Conservation (phyloP, 2,888 invertebrate genomes). For the Chironomus tentans region DNA sequence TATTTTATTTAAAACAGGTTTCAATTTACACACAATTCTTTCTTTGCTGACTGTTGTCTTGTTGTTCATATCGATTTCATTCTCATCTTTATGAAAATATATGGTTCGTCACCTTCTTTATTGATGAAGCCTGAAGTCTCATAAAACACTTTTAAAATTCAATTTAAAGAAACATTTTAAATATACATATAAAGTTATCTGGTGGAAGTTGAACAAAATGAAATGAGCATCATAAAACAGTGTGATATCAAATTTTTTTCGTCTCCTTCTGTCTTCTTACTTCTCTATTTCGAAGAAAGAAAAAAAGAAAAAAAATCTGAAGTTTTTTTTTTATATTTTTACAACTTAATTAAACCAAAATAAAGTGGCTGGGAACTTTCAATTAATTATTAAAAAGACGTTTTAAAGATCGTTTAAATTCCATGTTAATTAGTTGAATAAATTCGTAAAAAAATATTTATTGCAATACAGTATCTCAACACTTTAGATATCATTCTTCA, state of each 20-base stretch:
- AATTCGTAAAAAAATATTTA: conserved; percentile 3
- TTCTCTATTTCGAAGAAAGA: background rate
- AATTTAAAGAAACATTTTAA: conserved; percentile 11
- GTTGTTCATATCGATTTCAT: background rate
- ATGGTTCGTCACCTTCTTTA: conserved; percentile 12
- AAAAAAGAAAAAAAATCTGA: too few species aligned
- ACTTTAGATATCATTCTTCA: background rate
- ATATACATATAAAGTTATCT: background rate
- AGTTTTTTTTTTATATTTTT: background rate
- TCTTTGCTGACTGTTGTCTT: background rate
- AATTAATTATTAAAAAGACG: conserved; percentile 17
- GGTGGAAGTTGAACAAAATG: conserved; percentile 11
- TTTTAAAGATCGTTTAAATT: conserved; percentile 12
- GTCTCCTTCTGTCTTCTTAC: background rate
- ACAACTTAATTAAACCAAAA: conserved; percentile 22
- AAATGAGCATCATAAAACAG: conserved; percentile 20
- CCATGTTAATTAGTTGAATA: conserved; percentile 6
- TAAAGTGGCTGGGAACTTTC: conserved; percentile 22
- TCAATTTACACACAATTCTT: background rate
- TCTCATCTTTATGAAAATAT: background rate
- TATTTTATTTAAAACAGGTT: conserved; percentile 5
- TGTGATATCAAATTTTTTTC: conserved; percentile 21
- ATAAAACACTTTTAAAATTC: conserved; percentile 17
- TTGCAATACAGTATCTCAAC: conserved; percentile 4
- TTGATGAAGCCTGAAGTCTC: conserved; percentile 10